Evolutionary conservation across 2,797 vertebrate species (phyloP), one percentile per base, ranked within the genome.

Genomic region (Sebastes nivosus): DNA sequence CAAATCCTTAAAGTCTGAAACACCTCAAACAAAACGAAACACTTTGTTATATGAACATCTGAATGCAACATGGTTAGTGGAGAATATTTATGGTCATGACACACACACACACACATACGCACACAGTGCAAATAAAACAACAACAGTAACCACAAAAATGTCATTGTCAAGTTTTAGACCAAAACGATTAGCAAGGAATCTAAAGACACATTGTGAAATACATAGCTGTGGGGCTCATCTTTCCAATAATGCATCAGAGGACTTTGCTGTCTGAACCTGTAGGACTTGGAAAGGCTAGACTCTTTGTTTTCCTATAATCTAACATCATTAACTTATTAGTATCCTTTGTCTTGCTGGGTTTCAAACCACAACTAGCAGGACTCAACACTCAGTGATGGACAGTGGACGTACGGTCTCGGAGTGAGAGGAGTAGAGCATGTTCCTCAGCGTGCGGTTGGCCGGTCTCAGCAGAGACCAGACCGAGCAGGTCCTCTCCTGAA

Each of bases 401-500:
- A 8, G 67, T 50, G 73, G 87, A 97, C 97, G 30, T 97, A 99
- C 98, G 8, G 95, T 97, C 94, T 99, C 98, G 0, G 98, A 99
- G 52, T 98, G 97, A 59, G 98, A 96, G n/a, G 97, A 98, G 94
- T 99, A 99, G 69, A 99, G 96, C 91, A 99, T 97, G 93, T 99
- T 99, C 91, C 96, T 97, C 94, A 99, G 97, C 72, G 97, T 95
- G 87, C 97, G 97, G 94, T 98, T 99, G 92, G 97, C 97, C 3
- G 97, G 96, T 79, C 97, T 95, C 80, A 99, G 96, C 85, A 99
- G 96, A 2, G 98, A 99, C 98, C 98, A 99, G 36, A 99, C 97
- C 0, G 98, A 99, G 89, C 98, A 99, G 22, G 98, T 99, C 83
- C 97, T 96, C 90, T 99, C 98, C 94, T 97, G 98, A 79, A 97